phyloP scores from a whole-genome alignment of 2,888 invertebrate species.

The Sepiola atlantica region DNA sequence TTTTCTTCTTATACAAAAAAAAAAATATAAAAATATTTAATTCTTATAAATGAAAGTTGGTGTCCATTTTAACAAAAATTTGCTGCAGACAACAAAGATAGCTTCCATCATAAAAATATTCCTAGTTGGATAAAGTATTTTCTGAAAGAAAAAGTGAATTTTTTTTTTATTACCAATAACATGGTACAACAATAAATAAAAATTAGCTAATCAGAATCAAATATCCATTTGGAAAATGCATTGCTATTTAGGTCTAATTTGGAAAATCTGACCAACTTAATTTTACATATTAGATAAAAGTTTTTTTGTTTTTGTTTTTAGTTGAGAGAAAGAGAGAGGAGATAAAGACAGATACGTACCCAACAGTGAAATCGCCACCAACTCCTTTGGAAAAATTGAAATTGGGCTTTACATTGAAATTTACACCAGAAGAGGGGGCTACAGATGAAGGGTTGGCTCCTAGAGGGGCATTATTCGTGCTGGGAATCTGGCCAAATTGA shows the following conservation, averaged over 20 bases:
- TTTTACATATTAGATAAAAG: no score
- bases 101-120: no score
- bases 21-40: no score
- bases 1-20: no score
- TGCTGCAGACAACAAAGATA: no score
- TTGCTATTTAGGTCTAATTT: not conserved
- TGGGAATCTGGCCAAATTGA: constrained; percentile 40
- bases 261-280: not conserved
- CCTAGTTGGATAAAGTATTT: no score
- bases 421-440: not conserved
- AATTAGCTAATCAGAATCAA: not conserved
- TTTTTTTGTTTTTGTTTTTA: no score
- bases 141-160: no score
- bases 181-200: not conserved
- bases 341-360: not conserved
- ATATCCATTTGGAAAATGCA: not conserved
- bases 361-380: not conserved
- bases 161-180: not conserved
- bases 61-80: no score
- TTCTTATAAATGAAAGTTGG: no score
- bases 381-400: not conserved
- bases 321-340: not conserved
- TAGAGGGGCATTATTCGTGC: not conserved
- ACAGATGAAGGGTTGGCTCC: not conserved
- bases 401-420: not conserved